phyloP scores from a whole-genome alignment of 2,797 vertebrate genomes.

The Melanotaenia boesemani region DNA sequence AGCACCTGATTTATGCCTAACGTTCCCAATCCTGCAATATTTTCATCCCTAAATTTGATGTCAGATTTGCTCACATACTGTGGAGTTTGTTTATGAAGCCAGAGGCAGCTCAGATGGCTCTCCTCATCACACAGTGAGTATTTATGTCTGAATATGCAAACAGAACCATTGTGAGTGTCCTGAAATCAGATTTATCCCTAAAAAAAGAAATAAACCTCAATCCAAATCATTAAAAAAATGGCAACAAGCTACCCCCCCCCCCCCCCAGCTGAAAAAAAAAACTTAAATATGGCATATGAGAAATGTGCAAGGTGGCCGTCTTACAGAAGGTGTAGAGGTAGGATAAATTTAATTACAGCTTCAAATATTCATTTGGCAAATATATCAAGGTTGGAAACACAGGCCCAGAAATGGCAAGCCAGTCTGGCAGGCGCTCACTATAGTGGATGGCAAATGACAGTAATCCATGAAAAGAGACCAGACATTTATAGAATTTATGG shows the following conservation, averaged over 20 bases:
- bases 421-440: conserved; percentile 89
- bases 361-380: conserved; percentile 99
- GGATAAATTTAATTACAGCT: conserved; percentile 96
- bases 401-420: conserved; percentile 93
- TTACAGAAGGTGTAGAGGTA: conserved; percentile 90
- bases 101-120: conserved; percentile 44
- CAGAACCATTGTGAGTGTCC: conserved; percentile 71
- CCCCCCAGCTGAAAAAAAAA: conserved; percentile 52
- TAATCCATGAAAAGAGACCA: conserved; percentile 85
- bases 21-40: conserved; percentile 29
- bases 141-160: conserved; percentile 59
- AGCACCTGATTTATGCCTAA: conserved; percentile 23
- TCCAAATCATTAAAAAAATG: conserved; percentile 76
- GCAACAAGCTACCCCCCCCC: conserved; percentile 62
- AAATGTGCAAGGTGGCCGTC: conserved; percentile 82
- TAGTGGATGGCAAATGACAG: conserved; percentile 81
- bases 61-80: conserved; percentile 43
- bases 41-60: conserved; percentile 2
- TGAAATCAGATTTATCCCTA: conserved; percentile 72
- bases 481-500: conserved; percentile 83
- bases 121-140: conserved; percentile 34
- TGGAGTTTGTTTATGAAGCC: conserved; percentile 58
- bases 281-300: conserved; percentile 76
- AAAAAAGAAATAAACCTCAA: conserved; percentile 68
- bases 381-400: conserved; percentile 90